phyloP scores from a whole-genome alignment of 1,140 invertebrate genomes.

The Venturia canescens region DNA sequence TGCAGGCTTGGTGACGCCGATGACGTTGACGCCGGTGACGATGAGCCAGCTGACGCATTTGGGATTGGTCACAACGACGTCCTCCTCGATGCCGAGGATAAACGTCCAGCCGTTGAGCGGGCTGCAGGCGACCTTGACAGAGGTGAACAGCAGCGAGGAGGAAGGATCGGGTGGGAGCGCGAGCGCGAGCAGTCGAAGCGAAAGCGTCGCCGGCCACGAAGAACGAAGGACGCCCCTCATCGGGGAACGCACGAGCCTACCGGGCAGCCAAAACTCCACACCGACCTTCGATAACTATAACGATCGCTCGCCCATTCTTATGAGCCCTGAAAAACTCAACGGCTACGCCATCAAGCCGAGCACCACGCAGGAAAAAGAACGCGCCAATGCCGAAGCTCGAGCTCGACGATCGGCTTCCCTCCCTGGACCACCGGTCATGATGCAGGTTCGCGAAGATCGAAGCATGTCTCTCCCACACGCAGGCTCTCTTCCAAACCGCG shows the following conservation, averaged over 20 bases:
- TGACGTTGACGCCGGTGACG: constrained; percentile 78
- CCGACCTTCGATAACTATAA: constrained; percentile 67
- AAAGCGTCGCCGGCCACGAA: constrained; percentile 70
- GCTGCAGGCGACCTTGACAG: constrained; percentile 67
- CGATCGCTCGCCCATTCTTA: constrained; percentile 69
- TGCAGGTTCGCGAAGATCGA: constrained; percentile 66
- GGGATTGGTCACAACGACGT: constrained; percentile 69
- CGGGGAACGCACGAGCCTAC: constrained; percentile 57
- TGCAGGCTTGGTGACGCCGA: constrained; percentile 79
- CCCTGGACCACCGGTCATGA: constrained; percentile 63
- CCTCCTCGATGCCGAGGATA: constrained; percentile 54
- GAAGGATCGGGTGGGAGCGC: constrained; percentile 66
- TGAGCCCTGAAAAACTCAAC: constrained; percentile 70
- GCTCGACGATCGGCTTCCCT: constrained; percentile 71
- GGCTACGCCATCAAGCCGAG: constrained; percentile 58
- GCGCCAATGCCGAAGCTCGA: constrained; percentile 56
- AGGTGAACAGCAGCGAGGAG: constrained; percentile 73
- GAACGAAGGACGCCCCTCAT: constrained; percentile 65
- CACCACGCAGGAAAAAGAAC: constrained; percentile 37
- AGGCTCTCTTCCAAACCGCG: constrained; percentile 64
- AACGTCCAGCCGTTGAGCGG: constrained; percentile 47
- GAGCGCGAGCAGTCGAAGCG: constrained; percentile 67
- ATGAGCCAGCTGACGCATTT: constrained; percentile 71
- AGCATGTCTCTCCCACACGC: constrained; percentile 73
- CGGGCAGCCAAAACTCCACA: constrained; percentile 67